Evolutionary conservation across 2,113 vertebrate genomes (phyloP).

Genomic region (Apteryx mantelli): DNA sequence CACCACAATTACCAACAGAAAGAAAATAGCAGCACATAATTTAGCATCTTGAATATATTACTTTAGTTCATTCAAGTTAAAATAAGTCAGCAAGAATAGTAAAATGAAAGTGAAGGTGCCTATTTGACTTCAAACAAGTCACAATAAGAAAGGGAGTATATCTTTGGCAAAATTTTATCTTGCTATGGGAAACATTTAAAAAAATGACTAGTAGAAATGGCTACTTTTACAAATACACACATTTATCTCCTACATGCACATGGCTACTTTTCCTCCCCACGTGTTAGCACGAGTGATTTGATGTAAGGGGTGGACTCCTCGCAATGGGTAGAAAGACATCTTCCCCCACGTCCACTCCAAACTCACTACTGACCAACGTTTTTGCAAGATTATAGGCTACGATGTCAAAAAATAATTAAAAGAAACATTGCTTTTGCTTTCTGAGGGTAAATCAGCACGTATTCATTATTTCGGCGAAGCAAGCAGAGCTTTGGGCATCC

Average conservation of each 20-base stretch:
- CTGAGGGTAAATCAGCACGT: not conserved
- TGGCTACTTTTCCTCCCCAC: not conserved
- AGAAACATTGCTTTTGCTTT: not conserved
- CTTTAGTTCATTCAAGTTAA: not conserved
- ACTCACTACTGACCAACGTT: not conserved
- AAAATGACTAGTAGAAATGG: accelerated
- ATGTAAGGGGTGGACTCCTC: too few species aligned
- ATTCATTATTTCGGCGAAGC: not conserved
- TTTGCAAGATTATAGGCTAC: not conserved
- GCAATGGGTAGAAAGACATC: not conserved
- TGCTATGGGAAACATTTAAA: not conserved
- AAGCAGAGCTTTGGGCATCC: too few species aligned
- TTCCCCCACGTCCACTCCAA: not conserved
- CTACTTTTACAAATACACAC: accelerated
- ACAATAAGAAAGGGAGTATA: not conserved
- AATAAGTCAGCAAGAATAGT: not conserved
- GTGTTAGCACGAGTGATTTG: too few species aligned
- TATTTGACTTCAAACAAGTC: not conserved
- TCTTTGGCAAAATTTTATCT: not conserved
- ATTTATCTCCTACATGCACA: accelerated
- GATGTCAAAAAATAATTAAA: not conserved
- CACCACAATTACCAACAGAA: not conserved
- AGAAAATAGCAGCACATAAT: not conserved
- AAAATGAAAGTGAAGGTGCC: not conserved
- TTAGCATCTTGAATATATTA: not conserved